Evolutionary conservation across 1,140 invertebrate genomes (phyloP).

Genomic region (Heterodera schachtii): DNA sequence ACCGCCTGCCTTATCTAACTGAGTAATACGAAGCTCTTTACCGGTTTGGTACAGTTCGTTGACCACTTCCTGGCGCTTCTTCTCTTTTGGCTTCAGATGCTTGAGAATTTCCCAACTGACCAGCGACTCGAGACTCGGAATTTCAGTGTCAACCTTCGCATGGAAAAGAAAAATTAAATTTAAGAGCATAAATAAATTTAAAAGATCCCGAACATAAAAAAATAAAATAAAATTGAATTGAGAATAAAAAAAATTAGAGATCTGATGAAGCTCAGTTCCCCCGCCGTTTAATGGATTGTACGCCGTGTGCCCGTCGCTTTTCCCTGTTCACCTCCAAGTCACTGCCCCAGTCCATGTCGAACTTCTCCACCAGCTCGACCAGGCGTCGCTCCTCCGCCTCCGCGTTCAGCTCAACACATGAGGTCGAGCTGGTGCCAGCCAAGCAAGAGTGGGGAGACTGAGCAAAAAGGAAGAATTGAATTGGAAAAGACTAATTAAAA

Average conservation of each 20-base stretch:
- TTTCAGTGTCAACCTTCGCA: conserved; percentile 76
- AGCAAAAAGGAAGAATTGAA: neutral
- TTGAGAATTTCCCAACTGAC: conserved; percentile 79
- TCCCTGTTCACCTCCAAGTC: conserved; percentile 56
- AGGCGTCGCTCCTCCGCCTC: conserved; percentile 44
- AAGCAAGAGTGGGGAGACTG: neutral
- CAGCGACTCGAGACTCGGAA: conserved; percentile 74
- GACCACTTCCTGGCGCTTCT: conserved; percentile 93
- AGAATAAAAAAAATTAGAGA: no score
- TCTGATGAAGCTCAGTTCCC: no score
- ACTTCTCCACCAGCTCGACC: conserved; percentile 51
- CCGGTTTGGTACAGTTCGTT: conserved; percentile 73
- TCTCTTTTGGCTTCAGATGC: conserved; percentile 76
- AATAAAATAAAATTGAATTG: no score
- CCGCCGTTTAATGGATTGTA: no score
- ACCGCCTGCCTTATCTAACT: no score
- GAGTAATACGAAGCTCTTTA: no score
- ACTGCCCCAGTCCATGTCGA: conserved; percentile 57
- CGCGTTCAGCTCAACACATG: conserved; percentile 12
- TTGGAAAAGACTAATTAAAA: conserved; percentile 4
- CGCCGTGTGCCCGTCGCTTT: neutral
- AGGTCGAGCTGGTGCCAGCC: conserved; percentile 24
- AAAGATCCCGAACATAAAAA: no score
- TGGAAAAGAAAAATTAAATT: no score
- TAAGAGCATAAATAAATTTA: no score